These are phyloP conservation scores for Gortyna flavago DNA, from an alignment of 2,888 invertebrate genomes.

Conservation along the genomic window DNA sequence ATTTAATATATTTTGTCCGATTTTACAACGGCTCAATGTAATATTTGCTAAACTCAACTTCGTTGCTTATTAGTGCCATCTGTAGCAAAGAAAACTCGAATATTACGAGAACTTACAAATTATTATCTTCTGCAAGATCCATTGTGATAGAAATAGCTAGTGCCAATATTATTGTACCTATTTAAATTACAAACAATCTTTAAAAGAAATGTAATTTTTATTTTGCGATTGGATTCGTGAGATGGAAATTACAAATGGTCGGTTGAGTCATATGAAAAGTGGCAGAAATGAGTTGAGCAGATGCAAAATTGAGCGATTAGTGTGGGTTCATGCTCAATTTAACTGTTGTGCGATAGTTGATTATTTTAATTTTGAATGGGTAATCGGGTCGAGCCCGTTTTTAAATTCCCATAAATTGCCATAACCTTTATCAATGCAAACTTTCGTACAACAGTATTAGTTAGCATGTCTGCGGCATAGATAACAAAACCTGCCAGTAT, in stretches of 20 bases:
- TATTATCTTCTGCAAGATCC: slow-evolving; percentile 77
- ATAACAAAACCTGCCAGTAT: slow-evolving; percentile 35
- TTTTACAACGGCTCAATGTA: slow-evolving; percentile 42
- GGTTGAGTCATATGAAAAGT: slow-evolving; percentile 1
- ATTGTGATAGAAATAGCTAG: slow-evolving; percentile 87
- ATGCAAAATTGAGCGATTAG: slow-evolving; percentile 25
- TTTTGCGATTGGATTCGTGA: slow-evolving; percentile 56
- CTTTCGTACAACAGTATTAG: not conserved
- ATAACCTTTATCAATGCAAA: not conserved
- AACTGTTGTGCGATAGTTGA: not conserved
- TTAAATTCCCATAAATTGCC: not conserved
- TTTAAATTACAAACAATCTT: slow-evolving; percentile 60
- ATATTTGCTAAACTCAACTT: slow-evolving; percentile 36
- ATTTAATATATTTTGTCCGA: slow-evolving; percentile 6
- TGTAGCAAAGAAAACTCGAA: slow-evolving; percentile 54
- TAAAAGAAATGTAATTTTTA: slow-evolving; percentile 47
- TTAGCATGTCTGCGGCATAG: not conserved
- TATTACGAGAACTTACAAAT: slow-evolving; percentile 55
- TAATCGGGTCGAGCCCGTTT: too few species aligned
- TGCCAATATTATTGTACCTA: slow-evolving; percentile 81
- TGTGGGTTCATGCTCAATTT: not conserved
- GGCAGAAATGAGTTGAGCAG: not conserved
- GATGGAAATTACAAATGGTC: slow-evolving; percentile 11
- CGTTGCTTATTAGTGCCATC: slow-evolving; percentile 62
- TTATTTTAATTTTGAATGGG: not conserved